Evolutionary conservation across 2,888 invertebrate genomes (phyloP).

Genomic region (Sylvicola cinctus): DNA sequence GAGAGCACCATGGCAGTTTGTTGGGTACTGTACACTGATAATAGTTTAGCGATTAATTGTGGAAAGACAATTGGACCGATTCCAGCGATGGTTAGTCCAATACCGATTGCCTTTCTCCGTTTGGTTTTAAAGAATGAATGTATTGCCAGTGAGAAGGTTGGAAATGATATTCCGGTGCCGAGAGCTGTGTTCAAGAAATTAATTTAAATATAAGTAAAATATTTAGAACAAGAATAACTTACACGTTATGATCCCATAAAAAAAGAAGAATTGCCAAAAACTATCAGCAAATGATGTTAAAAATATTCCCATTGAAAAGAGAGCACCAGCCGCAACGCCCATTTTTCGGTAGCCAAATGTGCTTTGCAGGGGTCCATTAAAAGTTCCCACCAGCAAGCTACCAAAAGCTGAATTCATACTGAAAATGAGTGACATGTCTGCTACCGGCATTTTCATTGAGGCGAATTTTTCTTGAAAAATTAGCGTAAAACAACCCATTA

Average conservation of each 20-base stretch:
- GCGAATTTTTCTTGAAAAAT: not conserved
- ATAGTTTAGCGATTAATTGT: conserved; percentile 32
- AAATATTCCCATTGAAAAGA: conserved; percentile 35
- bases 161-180: not conserved
- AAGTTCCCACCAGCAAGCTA: conserved; percentile 36
- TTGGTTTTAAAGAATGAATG: conserved; percentile 42
- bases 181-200: not conserved
- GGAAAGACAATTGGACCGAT: conserved; percentile 46
- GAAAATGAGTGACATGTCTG: conserved; percentile 38
- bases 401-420: conserved; percentile 46
- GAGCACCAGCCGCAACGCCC: conserved; percentile 32
- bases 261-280: conserved; percentile 36
- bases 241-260: conserved; percentile 28
- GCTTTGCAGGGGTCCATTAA: conserved; percentile 40
- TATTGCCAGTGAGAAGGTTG: conserved; percentile 28
- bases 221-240: not conserved
- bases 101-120: conserved; percentile 37
- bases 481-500: not conserved
- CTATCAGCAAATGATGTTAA: conserved; percentile 32
- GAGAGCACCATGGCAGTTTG: conserved; percentile 40
- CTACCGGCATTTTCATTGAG: conserved; percentile 27
- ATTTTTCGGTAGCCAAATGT: conserved; percentile 43
- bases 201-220: not conserved
- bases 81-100: conserved; percentile 41
- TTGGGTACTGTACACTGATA: conserved; percentile 33